Conservation (phyloP, 2,888 invertebrate genomes). For the Epiblema foenella region DNA sequence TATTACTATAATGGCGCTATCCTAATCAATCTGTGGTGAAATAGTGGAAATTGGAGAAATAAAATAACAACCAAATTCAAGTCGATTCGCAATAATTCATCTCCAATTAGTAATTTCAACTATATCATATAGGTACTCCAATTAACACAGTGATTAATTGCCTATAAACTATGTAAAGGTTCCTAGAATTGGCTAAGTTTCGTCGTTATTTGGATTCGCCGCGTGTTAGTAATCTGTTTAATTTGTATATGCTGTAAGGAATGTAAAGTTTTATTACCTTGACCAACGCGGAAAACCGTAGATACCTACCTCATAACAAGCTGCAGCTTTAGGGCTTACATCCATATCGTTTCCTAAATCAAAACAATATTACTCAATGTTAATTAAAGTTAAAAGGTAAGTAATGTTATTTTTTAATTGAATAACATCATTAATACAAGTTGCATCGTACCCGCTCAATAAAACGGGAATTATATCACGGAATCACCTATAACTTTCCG, state of each 20-base stretch:
- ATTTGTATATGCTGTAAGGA: not conserved
- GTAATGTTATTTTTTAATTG: constrained; percentile 33
- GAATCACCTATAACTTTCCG: constrained; percentile 42
- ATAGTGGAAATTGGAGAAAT: constrained; percentile 2
- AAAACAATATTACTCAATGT: constrained; percentile 7
- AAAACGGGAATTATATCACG: constrained; percentile 39
- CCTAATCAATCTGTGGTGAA: not conserved
- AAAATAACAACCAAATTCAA: not conserved
- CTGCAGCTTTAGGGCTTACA: not conserved
- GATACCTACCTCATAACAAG: constrained; percentile 17
- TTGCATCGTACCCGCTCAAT: constrained; percentile 29
- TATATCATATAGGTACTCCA: not conserved
- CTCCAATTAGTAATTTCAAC: not conserved
- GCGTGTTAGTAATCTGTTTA: not conserved
- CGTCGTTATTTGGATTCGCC: not conserved
- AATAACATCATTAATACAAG: constrained; percentile 36
- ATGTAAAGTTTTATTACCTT: not conserved
- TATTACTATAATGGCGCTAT: not conserved
- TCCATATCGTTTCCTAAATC: constrained; percentile 6
- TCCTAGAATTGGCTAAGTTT: not conserved
- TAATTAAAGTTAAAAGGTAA: constrained; percentile 29
- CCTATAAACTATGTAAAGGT: constrained; percentile 1
- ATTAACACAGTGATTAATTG: not conserved
- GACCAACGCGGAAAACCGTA: not conserved
- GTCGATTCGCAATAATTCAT: not conserved